These are phyloP conservation scores for Atherinosoma microstoma DNA, from an alignment of 2,797 vertebrate species.

Conservation along the genomic window DNA sequence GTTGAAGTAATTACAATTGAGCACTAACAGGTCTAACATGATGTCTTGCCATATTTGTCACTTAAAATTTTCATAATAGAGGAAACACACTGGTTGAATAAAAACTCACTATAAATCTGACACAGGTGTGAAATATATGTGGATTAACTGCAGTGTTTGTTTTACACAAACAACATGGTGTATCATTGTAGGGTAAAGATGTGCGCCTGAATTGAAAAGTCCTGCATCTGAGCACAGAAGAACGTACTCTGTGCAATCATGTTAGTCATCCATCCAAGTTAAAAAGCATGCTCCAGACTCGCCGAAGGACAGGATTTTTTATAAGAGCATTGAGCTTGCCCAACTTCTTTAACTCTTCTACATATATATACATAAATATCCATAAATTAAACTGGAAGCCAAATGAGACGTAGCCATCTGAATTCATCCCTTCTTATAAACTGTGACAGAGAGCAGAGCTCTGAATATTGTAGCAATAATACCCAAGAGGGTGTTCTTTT, in stretches of 20 bases:
- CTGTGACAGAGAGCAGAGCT: constrained; percentile 62
- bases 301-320: constrained; percentile 69
- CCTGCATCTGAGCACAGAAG: constrained; percentile 35
- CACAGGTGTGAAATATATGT: not conserved
- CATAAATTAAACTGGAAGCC: constrained; percentile 75
- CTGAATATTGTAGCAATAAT: constrained; percentile 71
- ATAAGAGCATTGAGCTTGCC: constrained; percentile 54
- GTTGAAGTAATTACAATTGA: not conserved
- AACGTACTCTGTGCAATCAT: constrained; percentile 39
- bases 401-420: constrained; percentile 67
- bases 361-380: constrained; percentile 74
- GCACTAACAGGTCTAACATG: not conserved
- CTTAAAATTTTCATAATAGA: not conserved
- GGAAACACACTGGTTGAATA: not conserved
- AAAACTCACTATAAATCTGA: not conserved
- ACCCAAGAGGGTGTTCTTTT: constrained; percentile 69
- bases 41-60: not conserved
- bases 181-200: constrained; percentile 12
- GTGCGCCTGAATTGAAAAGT: constrained; percentile 28
- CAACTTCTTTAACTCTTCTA: constrained; percentile 60
- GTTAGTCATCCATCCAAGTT: constrained; percentile 58
- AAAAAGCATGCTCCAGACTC: constrained; percentile 46
- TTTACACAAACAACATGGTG: not conserved
- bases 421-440: constrained; percentile 66
- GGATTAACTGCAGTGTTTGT: not conserved